Base-by-base conservation (phyloP, 1,140 invertebrate genomes). In the Calliphora vicina region DNA sequence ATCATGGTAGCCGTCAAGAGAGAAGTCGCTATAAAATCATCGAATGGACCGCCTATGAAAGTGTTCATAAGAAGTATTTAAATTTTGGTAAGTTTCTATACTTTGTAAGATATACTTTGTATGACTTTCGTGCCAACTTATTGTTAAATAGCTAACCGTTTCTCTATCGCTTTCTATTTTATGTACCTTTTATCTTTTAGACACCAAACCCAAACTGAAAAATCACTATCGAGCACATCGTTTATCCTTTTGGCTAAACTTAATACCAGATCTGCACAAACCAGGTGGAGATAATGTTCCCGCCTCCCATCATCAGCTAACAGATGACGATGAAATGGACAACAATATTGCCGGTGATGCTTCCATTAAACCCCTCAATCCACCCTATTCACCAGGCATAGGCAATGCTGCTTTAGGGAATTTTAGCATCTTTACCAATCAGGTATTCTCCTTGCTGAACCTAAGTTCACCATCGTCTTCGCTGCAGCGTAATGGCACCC, bases 161-260 rank as follows among this genome's bases (percentile, higher is more conserved):
- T n/a, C n/a, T n/a, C n/a, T n/a, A n/a, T n/a, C n/a, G n/a, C n/a
- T 29, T 29, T 29, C 29, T 29, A 45, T 17, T 45, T 45, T 13
- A 45, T 45, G 3, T 45, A 13, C 43, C 12, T 50, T 17, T 50
- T 50, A 50, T 6, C 12, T 8, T 72, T 43, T 91, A 96, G 97
- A 97, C 88, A 94, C 94, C 26, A 97, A 97, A 91, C 95, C 96
- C 0, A 97, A 97, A 88, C 89, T 97, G 35, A 96, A 98, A 88
- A 97, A 97, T 87, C 98, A 99, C 91, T 99, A 99, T 91, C 93
- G 98, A 85, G 97, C 97, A 8, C 97, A 96, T 87, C 92, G 97
- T 80, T 92, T 99, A n/a, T 98, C 97, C 1, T 98, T 99, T 90
- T 99, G 98, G 98, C 90, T 98, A 42, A 97, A 98, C 87, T 92